Percentiles rank a stretch among this genome's conserved stretches.
Conservation (phyloP, 1,140 invertebrate genomes). For the Lasioglossum albipes region DNA sequence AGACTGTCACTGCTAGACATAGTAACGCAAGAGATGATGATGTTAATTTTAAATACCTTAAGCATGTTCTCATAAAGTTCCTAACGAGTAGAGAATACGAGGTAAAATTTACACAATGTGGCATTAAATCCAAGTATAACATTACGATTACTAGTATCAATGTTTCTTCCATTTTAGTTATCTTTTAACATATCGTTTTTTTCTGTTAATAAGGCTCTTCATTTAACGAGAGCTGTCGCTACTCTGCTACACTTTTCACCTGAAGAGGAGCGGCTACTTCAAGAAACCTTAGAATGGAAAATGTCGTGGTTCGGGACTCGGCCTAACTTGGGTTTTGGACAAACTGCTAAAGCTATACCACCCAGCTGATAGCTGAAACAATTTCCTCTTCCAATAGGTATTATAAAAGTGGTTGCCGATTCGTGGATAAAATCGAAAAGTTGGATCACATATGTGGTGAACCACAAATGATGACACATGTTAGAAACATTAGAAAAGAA, state of each 20-base stretch:
- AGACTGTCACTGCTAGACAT: conserved; percentile 78
- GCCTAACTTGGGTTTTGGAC: conserved; percentile 82
- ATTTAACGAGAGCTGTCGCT: conserved; percentile 92
- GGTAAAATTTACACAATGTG: conserved; percentile 75
- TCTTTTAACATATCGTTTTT: conserved; percentile 16
- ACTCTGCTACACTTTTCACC: conserved; percentile 90
- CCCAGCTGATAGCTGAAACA: conserved; percentile 78
- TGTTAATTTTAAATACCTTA: conserved; percentile 93
- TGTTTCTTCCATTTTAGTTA: conserved; percentile 9
- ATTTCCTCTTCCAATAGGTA: conserved; percentile 27
- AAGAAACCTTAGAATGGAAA: conserved; percentile 93
- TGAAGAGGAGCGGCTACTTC: conserved; percentile 93
- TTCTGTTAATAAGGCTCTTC: conserved; percentile 86
- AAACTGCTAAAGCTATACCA: conserved; percentile 82
- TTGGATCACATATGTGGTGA: conserved; percentile 2
- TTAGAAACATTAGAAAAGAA: not conserved
- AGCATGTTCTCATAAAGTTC: conserved; percentile 96
- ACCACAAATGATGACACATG: not conserved
- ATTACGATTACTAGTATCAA: not conserved
- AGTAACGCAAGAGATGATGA: conserved; percentile 82
- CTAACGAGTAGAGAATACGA: conserved; percentile 91
- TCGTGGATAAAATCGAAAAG: conserved; percentile 31
- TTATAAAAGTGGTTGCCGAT: conserved; percentile 20
- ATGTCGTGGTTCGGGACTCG: conserved; percentile 91
- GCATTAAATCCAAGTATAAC: not conserved